These are phyloP conservation scores for Leptopterna dolabrata DNA, from an alignment of 2,888 invertebrate genomes.

Conservation along the genomic window DNA sequence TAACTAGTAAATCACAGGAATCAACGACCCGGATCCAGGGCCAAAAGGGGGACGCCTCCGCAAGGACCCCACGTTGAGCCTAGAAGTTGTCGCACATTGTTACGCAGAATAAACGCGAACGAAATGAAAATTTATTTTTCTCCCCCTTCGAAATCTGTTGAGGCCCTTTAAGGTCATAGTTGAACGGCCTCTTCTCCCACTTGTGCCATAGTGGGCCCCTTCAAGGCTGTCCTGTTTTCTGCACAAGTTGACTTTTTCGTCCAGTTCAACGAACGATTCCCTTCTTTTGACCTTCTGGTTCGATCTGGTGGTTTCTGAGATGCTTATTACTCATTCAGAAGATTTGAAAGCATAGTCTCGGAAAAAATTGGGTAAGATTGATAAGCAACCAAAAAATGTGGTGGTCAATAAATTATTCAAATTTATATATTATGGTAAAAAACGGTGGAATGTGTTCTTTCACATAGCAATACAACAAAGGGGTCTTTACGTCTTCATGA, in stretches of 20 bases:
- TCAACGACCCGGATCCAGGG: not conserved
- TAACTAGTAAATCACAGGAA: not conserved
- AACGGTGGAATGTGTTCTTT: no score
- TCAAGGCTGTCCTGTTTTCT: slow-evolving; percentile 24
- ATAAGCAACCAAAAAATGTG: no score
- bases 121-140: not conserved
- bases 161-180: not conserved
- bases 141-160: not conserved
- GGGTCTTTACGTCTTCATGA: no score
- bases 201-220: not conserved
- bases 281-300: not conserved
- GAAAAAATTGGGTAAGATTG: no score
- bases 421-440: no score
- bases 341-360: no score
- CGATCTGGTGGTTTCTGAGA: not conserved
- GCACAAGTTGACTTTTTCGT: not conserved
- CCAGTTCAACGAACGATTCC: not conserved
- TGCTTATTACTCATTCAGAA: no score
- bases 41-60: not conserved
- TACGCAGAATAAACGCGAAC: not conserved
- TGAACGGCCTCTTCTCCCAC: slow-evolving; percentile 10
- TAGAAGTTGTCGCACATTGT: not conserved
- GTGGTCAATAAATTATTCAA: no score
- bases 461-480: no score
- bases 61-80: not conserved